Evolutionary conservation across 1,140 invertebrate species (phyloP), one percentile per base, ranked within the genome.

Genomic region (Pseudomyrmex flavicornis): DNA sequence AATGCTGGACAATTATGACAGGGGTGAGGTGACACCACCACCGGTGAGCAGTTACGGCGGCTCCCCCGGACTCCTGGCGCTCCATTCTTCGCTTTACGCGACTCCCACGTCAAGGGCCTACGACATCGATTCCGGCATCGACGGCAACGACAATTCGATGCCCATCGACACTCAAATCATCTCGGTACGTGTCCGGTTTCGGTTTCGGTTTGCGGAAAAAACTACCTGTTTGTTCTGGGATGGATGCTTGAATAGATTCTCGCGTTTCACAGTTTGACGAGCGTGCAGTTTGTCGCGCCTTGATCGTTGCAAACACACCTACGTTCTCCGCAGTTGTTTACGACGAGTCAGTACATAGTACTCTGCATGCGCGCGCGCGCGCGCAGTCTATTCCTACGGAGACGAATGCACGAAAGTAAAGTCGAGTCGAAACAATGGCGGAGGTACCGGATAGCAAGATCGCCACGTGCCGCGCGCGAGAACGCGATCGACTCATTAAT

Each of bases 1-100:
- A 82, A 94, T 94, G 93, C 89, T 94, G 91, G 93, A 94, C 89
- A 94, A 92, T 91, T 94, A 94, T 91, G 94, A 94, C 85, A 91
- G 94, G 86, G 91, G 93, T 87, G 93, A 94, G 90, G 90, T 94
- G 91, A 94, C 94, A 90, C 93, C 94, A 74, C 93, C 93, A 59
- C 90, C 93, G 66, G 91, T 93, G 26, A 93, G 90, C 84, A 93
- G 93, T 84, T 94, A 94, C 88, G 93, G 92, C 74, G 90, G 92
- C 69, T 93, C 93, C 1, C 91, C 93, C 13, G 93, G 93, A 62
- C 91, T 94, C 72, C 83, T 94, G 83, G 92, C 93, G 13, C 91
- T 94, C 66, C 93, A 94, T 86, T 94, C 93, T 17, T 94, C 94
- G 82, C 89, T 94, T 52, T 94, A 94, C 85, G 92, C 91, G 26